A percentile compares a stretch with the other conserved stretches of the same genome.
These are phyloP conservation scores for Orbicella faveolata DNA, from an alignment of 64 coral and sea anemone genomes.

Conservation along the genomic window DNA sequence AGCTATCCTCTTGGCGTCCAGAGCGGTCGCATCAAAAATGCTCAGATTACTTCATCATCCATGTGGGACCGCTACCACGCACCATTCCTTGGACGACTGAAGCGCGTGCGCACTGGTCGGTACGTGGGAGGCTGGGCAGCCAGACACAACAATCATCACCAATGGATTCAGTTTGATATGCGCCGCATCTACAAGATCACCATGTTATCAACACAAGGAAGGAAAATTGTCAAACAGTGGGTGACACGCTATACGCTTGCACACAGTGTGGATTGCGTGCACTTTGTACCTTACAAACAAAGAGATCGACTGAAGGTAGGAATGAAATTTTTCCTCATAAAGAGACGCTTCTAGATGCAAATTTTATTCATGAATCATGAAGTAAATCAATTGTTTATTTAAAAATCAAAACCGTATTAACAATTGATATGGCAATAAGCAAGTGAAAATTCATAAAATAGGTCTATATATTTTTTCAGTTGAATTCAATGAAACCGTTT, in stretches of 20 bases:
- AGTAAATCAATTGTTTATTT: no score
- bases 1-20: constrained; percentile 68
- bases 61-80: constrained; percentile 54
- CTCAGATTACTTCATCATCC: constrained; percentile 63
- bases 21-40: constrained; percentile 68
- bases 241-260: constrained; percentile 64
- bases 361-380: not conserved
- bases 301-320: constrained; percentile 41
- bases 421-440: no score
- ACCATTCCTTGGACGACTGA: constrained; percentile 56
- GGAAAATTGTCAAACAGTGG: constrained; percentile 53
- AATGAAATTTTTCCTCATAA: not conserved
- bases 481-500: not conserved
- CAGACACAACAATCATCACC: constrained; percentile 65
- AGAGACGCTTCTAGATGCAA: no score
- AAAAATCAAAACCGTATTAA: no score
- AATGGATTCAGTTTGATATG: constrained; percentile 77
- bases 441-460: no score
- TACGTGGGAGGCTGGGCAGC: constrained; percentile 65
- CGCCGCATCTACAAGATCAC: constrained; percentile 51
- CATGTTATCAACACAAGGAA: constrained; percentile 80
- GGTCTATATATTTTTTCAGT: no score
- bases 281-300: constrained; percentile 48
- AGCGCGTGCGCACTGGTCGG: constrained; percentile 41
- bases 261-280: constrained; percentile 70